A percentile compares a stretch with the other conserved stretches of the same genome.
These are phyloP conservation scores for Cardiocondyla obscurior DNA, from an alignment of 1,140 invertebrate genomes.

Conservation along the genomic window DNA sequence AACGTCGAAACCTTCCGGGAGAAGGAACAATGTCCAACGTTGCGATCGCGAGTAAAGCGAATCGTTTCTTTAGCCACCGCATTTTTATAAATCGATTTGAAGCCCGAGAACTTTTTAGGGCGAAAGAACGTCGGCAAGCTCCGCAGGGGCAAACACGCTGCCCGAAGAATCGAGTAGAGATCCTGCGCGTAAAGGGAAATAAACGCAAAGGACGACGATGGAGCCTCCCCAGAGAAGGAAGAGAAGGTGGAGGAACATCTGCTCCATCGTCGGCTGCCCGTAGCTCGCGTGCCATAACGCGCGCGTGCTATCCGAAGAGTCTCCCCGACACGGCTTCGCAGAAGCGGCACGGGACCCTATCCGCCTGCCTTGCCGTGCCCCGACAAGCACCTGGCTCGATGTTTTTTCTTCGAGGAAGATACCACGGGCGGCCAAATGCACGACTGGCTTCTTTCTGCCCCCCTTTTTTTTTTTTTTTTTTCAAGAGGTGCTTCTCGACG, in stretches of 20 bases:
- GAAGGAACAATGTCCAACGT: not conserved
- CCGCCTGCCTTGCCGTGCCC: constrained; percentile 21
- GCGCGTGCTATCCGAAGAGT: constrained; percentile 45
- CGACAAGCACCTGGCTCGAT: constrained; percentile 40
- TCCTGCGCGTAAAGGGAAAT: not conserved
- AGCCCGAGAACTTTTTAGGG: not conserved
- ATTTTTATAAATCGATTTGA: not conserved
- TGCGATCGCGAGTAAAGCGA: not conserved
- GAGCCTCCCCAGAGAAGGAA: not conserved
- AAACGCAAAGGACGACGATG: constrained; percentile 19
- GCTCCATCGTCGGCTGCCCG: constrained; percentile 30
- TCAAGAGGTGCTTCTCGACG: not conserved
- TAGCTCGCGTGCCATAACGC: constrained; percentile 43
- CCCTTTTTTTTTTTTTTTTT: too few species aligned
- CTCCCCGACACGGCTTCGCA: constrained; percentile 2
- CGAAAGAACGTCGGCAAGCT: not conserved
- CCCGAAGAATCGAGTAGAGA: not conserved
- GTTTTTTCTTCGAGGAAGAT: constrained; percentile 37
- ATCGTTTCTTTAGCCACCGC: not conserved
- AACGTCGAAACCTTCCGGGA: not conserved
- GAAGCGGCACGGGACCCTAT: not conserved
- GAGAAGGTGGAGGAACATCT: constrained; percentile 27
- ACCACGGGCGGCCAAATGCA: constrained; percentile 19
- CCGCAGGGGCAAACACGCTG: not conserved
- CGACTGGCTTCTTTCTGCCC: constrained; percentile 19